Percentiles rank a stretch among this genome's conserved stretches.
These are phyloP conservation scores for Poecilus cupreus DNA, from an alignment of 2,888 invertebrate genomes.

Conservation along the genomic window DNA sequence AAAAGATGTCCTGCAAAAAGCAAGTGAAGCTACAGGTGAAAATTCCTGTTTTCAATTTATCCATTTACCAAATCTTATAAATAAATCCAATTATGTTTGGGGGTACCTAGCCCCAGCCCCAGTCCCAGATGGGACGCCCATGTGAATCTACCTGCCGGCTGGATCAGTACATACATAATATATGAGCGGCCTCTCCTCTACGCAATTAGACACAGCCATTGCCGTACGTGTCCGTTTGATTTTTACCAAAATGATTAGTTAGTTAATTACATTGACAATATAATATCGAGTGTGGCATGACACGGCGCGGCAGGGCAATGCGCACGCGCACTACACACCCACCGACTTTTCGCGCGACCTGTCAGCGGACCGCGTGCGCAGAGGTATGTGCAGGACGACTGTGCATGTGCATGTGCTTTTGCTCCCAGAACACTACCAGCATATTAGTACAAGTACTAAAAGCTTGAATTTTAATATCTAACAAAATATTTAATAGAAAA, in stretches of 20 bases:
- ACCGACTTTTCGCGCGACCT: constrained; percentile 23
- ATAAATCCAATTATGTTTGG: neutral
- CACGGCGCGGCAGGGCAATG: too few relatives aligned
- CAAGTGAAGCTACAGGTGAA: too few relatives aligned
- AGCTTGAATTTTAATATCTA: too few relatives aligned
- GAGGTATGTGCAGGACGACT: neutral
- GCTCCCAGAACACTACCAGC: too few relatives aligned
- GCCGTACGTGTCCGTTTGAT: constrained; percentile 54
- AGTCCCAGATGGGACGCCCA: constrained; percentile 8
- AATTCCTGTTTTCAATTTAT: neutral
- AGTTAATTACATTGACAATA: constrained; percentile 59
- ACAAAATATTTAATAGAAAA: too few relatives aligned
- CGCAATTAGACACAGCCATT: constrained; percentile 58
- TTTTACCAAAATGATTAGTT: constrained; percentile 58
- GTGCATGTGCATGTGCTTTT: too few relatives aligned
- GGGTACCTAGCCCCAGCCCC: too few relatives aligned
- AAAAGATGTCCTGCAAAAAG: too few relatives aligned
- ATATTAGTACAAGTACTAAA: too few relatives aligned
- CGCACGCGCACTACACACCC: constrained; percentile 38
- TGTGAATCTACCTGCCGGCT: constrained; percentile 34
- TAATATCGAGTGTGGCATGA: constrained; percentile 51
- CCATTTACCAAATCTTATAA: neutral
- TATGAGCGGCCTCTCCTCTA: constrained; percentile 55
- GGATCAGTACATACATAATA: constrained; percentile 48
- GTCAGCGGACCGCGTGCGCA: neutral